Evolutionary conservation across 2,113 vertebrate genomes (phyloP).

Genomic region (Erythrolamprus reginae): DNA sequence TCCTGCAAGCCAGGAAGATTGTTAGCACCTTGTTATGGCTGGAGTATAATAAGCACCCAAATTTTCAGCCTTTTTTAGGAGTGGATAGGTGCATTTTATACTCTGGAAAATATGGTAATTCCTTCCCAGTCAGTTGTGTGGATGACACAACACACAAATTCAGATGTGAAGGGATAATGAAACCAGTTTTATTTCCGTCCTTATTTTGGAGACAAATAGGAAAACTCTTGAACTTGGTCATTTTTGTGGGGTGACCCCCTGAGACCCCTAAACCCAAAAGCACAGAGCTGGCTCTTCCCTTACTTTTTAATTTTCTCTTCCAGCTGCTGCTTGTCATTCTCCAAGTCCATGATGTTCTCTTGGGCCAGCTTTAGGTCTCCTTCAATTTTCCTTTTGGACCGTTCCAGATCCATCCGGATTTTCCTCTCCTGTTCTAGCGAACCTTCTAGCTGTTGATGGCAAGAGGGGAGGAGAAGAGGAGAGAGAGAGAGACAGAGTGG

Average conservation of each 20-base stretch:
- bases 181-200: neutral
- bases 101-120: no score
- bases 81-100: no score
- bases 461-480: no score
- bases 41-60: no score
- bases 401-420: constrained; percentile 74
- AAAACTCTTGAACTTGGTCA: accelerated
- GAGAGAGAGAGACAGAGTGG: accelerated
- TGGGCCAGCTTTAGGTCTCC: constrained; percentile 72
- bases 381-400: constrained; percentile 73
- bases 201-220: no score
- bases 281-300: accelerated
- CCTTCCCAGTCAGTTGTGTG: neutral
- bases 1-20: no score
- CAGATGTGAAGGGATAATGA: no score
- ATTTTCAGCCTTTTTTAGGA: no score
- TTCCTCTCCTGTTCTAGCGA: constrained; percentile 80
- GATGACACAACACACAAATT: neutral
- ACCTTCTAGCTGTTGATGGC: constrained; percentile 62
- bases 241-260: accelerated
- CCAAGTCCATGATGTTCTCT: constrained; percentile 77
- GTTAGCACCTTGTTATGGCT: no score
- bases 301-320: constrained; percentile 76
- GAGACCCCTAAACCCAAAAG: no score
- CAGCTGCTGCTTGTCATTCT: constrained; percentile 76